phyloP scores from a whole-genome alignment of 2,113 vertebrate genomes.

The Tupaia tana region DNA sequence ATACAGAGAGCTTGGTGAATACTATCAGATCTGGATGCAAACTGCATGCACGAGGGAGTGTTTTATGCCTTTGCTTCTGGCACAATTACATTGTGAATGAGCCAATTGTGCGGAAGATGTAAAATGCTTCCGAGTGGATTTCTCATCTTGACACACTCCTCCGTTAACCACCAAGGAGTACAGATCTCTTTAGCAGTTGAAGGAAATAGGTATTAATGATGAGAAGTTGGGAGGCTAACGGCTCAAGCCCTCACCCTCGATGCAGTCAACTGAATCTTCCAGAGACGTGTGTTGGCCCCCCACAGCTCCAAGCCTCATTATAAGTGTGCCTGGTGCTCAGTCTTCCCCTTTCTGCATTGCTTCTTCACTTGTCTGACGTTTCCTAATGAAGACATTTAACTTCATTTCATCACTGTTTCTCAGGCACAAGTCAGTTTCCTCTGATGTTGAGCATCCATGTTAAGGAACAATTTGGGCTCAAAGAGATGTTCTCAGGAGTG shows the following conservation, averaged over 20 bases:
- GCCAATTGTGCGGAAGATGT: constrained; percentile 71
- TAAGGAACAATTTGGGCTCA: background rate
- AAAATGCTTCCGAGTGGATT: constrained; percentile 78
- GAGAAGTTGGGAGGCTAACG: background rate
- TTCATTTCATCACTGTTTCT: background rate
- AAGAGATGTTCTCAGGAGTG: background rate
- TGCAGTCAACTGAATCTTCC: background rate
- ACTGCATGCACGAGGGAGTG: constrained; percentile 40
- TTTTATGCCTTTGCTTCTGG: constrained; percentile 65
- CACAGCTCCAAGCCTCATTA: background rate
- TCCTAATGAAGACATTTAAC: background rate
- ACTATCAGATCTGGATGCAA: constrained; percentile 61
- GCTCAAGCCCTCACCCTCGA: background rate
- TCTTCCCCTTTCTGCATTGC: background rate
- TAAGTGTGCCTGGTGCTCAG: background rate
- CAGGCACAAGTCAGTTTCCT: background rate
- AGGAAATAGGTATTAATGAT: background rate
- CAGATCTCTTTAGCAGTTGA: constrained; percentile 11
- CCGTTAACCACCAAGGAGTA: constrained; percentile 13
- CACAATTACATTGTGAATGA: constrained; percentile 75
- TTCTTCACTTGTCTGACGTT: background rate
- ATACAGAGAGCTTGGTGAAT: constrained; percentile 66
- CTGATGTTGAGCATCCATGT: background rate
- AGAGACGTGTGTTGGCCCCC: fast-evolving
- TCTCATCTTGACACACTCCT: constrained; percentile 80